These are phyloP conservation scores for Microplitis demolitor DNA, from an alignment of 1,140 invertebrate genomes.

Conservation along the genomic window DNA sequence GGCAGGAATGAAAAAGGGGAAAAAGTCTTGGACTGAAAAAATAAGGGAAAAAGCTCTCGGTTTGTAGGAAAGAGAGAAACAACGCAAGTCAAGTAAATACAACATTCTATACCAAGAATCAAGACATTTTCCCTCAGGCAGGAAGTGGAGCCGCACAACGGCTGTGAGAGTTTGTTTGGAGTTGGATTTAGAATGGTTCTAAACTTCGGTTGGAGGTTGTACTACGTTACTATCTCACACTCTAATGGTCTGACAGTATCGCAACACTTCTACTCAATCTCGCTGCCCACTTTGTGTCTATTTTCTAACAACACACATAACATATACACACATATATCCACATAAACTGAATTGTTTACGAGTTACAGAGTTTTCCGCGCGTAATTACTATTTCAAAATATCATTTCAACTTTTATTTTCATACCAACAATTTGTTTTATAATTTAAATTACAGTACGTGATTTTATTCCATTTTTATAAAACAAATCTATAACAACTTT, in stretches of 20 bases:
- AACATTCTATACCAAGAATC: not conserved
- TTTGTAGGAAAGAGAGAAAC: not conserved
- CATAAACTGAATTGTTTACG: too few species aligned
- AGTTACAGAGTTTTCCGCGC: too few species aligned
- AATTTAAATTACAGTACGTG: too few species aligned
- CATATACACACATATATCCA: not conserved
- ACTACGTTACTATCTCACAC: not conserved
- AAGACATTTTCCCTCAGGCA: constrained; percentile 9
- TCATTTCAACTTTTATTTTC: too few species aligned
- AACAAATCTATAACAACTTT: too few species aligned
- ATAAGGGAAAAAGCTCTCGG: not conserved
- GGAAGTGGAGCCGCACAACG: constrained; percentile 12
- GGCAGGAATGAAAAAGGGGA: too few species aligned
- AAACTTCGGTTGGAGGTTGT: constrained; percentile 9
- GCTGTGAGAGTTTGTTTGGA: constrained; percentile 17
- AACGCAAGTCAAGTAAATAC: constrained; percentile 17
- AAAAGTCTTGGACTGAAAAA: not conserved
- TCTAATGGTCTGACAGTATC: not conserved
- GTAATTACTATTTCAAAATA: too few species aligned
- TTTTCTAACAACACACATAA: not conserved
- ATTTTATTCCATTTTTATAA: too few species aligned
- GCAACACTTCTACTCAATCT: not conserved
- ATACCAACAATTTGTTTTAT: too few species aligned
- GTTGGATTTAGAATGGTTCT: constrained; percentile 28
- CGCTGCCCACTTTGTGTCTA: not conserved